phyloP scores from a whole-genome alignment of 1,140 invertebrate species.

The Heliconius nattereri region DNA sequence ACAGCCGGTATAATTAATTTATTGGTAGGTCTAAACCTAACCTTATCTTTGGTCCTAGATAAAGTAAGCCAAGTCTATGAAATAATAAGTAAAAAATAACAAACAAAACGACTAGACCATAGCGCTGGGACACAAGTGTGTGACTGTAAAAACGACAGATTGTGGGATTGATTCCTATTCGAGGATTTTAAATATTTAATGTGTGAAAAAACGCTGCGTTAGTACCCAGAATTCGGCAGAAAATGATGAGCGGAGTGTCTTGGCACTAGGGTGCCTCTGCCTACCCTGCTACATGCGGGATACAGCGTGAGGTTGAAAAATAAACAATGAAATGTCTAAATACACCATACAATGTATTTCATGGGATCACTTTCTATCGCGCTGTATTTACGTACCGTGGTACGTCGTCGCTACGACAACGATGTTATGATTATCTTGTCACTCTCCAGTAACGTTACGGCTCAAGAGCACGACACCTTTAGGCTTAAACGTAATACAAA shows the following conservation, averaged over 20 bases:
- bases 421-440: conserved; percentile 31
- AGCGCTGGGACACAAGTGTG: too few species aligned
- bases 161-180: too few species aligned
- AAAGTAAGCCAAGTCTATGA: not conserved
- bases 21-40: conserved; percentile 42
- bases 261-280: too few species aligned
- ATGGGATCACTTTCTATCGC: conserved; percentile 18
- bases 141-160: too few species aligned
- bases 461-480: conserved; percentile 10
- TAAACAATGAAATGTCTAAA: not conserved
- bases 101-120: not conserved
- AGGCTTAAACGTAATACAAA: not conserved
- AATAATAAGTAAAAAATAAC: not conserved
- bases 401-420: conserved; percentile 12
- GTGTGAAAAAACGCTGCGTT: too few species aligned
- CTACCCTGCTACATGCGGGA: too few species aligned
- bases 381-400: conserved; percentile 10
- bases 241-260: too few species aligned
- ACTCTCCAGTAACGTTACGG: conserved; percentile 15
- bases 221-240: too few species aligned
- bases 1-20: conserved; percentile 59
- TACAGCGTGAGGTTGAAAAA: too few species aligned
- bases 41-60: not conserved
- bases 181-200: too few species aligned
- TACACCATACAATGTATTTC: not conserved